A percentile compares a stretch with the other conserved stretches of the same genome.
phyloP scores from a whole-genome alignment of 2,797 vertebrate species.

The Sebastes flavidus region DNA sequence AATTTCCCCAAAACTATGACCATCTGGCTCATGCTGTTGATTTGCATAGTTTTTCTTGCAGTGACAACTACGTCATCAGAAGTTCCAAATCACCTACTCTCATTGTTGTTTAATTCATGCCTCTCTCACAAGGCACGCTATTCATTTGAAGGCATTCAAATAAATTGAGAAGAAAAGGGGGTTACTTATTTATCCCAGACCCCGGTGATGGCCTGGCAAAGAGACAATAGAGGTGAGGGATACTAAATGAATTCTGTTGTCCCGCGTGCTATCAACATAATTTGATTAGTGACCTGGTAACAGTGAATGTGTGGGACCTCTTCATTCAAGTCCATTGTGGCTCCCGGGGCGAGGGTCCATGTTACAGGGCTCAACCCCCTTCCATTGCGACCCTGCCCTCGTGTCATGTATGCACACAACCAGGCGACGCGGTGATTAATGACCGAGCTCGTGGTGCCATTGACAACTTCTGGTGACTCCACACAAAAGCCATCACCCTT shows the following conservation, averaged over 20 bases:
- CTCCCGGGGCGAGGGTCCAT: conserved; percentile 67
- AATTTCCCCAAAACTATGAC: conserved; percentile 78
- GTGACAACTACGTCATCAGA: conserved; percentile 71
- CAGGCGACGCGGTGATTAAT: conserved; percentile 81
- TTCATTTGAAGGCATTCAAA: conserved; percentile 69
- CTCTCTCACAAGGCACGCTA: conserved; percentile 50
- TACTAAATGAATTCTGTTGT: conserved; percentile 81
- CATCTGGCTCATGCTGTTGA: conserved; percentile 79
- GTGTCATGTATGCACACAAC: conserved; percentile 79
- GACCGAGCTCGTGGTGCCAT: conserved; percentile 75
- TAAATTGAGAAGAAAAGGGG: conserved; percentile 59
- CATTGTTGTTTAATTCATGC: conserved; percentile 72
- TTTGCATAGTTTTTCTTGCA: conserved; percentile 70
- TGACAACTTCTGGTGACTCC: conserved; percentile 76
- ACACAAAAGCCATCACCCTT: conserved; percentile 79
- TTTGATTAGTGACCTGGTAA: conserved; percentile 85
- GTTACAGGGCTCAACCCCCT: conserved; percentile 64
- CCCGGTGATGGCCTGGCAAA: conserved; percentile 64
- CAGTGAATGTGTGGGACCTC: conserved; percentile 75
- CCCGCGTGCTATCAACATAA: conserved; percentile 79
- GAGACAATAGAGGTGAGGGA: conserved; percentile 72
- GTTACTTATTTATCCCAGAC: conserved; percentile 74
- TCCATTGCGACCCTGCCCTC: conserved; percentile 64
- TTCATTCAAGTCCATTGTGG: conserved; percentile 76
- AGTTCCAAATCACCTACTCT: conserved; percentile 73